Evolutionary conservation across 2,113 vertebrate genomes (phyloP).

Genomic region (Chiloscyllium plagiosum): DNA sequence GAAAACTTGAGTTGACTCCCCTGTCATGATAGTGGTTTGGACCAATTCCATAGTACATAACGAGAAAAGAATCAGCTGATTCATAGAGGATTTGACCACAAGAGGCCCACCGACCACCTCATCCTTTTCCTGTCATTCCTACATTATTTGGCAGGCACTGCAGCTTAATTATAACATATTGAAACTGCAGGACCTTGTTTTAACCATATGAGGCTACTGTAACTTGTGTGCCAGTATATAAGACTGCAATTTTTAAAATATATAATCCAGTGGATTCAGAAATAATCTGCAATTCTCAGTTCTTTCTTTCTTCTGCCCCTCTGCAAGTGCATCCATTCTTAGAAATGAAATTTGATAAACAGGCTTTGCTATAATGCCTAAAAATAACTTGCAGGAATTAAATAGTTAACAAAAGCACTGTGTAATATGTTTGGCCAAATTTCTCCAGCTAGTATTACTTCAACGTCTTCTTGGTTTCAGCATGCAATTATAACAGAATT

Average conservation of each 20-base stretch:
- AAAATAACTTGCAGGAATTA: not conserved
- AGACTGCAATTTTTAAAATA: not conserved
- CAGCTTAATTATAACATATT: slow-evolving; percentile 35
- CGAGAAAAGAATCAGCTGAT: slow-evolving; percentile 38
- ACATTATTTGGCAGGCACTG: slow-evolving; percentile 18
- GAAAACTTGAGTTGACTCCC: slow-evolving; percentile 33
- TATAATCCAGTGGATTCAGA: not conserved
- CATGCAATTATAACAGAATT: slow-evolving; percentile 9
- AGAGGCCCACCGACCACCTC: slow-evolving; percentile 36
- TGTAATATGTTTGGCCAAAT: not conserved
- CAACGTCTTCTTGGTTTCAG: not conserved
- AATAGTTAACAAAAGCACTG: not conserved
- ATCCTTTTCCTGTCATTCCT: slow-evolving; percentile 37
- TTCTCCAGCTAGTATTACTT: not conserved
- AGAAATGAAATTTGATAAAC: not conserved
- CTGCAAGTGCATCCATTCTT: not conserved
- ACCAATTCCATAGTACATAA: slow-evolving; percentile 35
- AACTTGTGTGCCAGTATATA: not conserved
- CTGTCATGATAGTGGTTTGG: slow-evolving; percentile 39
- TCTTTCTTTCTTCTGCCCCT: not conserved
- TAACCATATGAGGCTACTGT: slow-evolving; percentile 7
- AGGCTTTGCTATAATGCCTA: not conserved
- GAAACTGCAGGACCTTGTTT: not conserved
- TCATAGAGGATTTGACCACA: slow-evolving; percentile 38
- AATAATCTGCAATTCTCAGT: not conserved